phyloP scores from a whole-genome alignment of 2,888 invertebrate genomes.

The Synanthedon formicaeformis region DNA sequence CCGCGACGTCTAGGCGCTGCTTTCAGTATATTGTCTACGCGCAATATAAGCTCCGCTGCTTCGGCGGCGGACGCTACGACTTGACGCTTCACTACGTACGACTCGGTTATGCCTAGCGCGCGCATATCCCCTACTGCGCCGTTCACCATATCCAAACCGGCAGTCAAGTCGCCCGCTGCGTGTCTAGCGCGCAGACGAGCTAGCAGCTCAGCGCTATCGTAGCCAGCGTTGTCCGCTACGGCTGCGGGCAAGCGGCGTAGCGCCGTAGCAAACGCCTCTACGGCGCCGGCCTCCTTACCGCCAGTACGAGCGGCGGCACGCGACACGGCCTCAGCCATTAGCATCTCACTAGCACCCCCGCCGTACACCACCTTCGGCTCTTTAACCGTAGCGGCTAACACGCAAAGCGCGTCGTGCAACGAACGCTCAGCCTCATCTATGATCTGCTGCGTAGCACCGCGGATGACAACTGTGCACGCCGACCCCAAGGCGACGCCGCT shows the following conservation, averaged over 20 bases:
- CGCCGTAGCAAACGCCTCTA: slow-evolving; percentile 93
- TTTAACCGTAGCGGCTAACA: slow-evolving; percentile 93
- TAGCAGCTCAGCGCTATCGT: slow-evolving; percentile 95
- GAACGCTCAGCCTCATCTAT: slow-evolving; percentile 99
- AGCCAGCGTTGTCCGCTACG: slow-evolving; percentile 99
- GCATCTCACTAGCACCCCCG: slow-evolving; percentile 94
- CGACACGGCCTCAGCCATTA: slow-evolving; percentile 95
- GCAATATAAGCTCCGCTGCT: slow-evolving; percentile 98
- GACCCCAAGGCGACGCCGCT: slow-evolving; percentile 95
- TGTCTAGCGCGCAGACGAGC: slow-evolving; percentile 93
- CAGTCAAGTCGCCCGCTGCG: slow-evolving; percentile 80
- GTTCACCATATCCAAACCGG: slow-evolving; percentile 92
- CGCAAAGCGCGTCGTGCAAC: slow-evolving; percentile 97
- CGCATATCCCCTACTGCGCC: slow-evolving; percentile 93
- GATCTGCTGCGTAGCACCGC: slow-evolving; percentile 98
- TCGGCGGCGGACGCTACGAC: slow-evolving; percentile 94
- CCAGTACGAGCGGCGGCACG: slow-evolving; percentile 87
- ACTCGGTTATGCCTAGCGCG: slow-evolving; percentile 93
- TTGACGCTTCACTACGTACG: slow-evolving; percentile 96
- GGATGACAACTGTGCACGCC: slow-evolving; percentile 96
- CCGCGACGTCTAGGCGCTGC: slow-evolving; percentile 89
- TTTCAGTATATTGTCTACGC: slow-evolving; percentile 97
- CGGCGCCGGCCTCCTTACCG: slow-evolving; percentile 97
- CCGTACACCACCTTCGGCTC: slow-evolving; percentile 93
- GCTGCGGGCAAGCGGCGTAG: slow-evolving; percentile 91